These are phyloP conservation scores for Eutrigla gurnardus DNA, from an alignment of 2,797 vertebrate species.

Conservation along the genomic window DNA sequence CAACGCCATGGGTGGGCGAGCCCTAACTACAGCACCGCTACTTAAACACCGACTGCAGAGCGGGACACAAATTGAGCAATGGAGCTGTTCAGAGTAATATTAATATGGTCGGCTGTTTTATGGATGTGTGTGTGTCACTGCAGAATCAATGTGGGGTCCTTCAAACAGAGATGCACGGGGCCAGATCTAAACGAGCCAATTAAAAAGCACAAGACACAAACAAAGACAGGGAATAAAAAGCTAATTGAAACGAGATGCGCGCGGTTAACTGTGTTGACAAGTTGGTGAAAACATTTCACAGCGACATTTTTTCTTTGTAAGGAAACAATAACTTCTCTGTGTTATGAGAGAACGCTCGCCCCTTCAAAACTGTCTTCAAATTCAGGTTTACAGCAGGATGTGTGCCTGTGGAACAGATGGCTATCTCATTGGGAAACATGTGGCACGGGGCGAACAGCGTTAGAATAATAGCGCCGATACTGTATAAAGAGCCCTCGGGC, in stretches of 20 bases:
- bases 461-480: constrained; percentile 26
- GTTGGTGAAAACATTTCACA: constrained; percentile 34
- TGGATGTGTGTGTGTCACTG: constrained; percentile 4
- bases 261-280: constrained; percentile 42
- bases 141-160: constrained; percentile 24
- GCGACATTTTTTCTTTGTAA: not conserved
- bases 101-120: constrained; percentile 3
- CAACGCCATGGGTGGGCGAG: constrained; percentile 40
- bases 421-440: constrained; percentile 48
- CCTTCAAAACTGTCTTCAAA: constrained; percentile 16
- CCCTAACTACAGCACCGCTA: not conserved
- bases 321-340: constrained; percentile 11
- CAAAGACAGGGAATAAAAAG: constrained; percentile 37
- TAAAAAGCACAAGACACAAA: constrained; percentile 51
- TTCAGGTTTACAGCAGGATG: constrained; percentile 13
- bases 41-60: constrained; percentile 28
- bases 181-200: constrained; percentile 61
- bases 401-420: constrained; percentile 61
- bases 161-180: constrained; percentile 11
- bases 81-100: constrained; percentile 17
- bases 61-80: constrained; percentile 45
- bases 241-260: constrained; percentile 29
- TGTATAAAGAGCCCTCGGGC: constrained; percentile 48
- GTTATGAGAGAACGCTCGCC: constrained; percentile 5
- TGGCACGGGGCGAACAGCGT: constrained; percentile 31